phyloP scores from a whole-genome alignment of 2,888 invertebrate genomes.

The Zygothrica quintamaculata region DNA sequence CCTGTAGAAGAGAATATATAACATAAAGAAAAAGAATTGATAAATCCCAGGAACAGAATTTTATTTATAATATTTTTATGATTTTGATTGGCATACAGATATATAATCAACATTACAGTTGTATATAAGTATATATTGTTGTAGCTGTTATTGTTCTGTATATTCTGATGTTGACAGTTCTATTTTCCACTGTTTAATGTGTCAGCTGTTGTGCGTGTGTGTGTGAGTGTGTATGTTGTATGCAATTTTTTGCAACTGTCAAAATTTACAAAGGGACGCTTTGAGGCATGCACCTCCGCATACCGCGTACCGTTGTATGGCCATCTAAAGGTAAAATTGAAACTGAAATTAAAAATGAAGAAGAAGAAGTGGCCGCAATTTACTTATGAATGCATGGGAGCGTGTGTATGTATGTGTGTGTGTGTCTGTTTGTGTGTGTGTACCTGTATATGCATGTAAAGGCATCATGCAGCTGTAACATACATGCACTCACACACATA shows the following conservation, averaged over 20 bases:
- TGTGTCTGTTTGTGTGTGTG: constrained; percentile 4
- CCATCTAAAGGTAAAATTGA: constrained; percentile 55
- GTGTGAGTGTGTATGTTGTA: constrained; percentile 34
- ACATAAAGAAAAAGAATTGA: too few species aligned
- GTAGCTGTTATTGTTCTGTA: constrained; percentile 40
- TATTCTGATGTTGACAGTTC: constrained; percentile 66
- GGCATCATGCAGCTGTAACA: constrained; percentile 36
- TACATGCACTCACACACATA: constrained; percentile 35
- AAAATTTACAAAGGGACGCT: constrained; percentile 47
- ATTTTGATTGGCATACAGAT: background rate
- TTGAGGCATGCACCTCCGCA: too few species aligned
- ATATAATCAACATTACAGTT: too few species aligned
- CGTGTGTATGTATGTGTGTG: constrained; percentile 5
- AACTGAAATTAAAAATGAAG: constrained; percentile 62
- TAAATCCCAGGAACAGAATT: too few species aligned
- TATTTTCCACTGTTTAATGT: constrained; percentile 48
- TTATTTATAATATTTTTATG: too few species aligned
- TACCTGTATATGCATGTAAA: constrained; percentile 7
- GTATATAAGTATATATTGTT: too few species aligned
- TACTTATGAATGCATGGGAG: constrained; percentile 14
- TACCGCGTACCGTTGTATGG: background rate
- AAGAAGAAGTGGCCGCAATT: constrained; percentile 39
- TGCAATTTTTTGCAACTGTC: constrained; percentile 57
- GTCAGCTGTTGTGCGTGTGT: constrained; percentile 22
- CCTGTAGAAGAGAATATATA: too few species aligned